Conservation (phyloP, 2,113 vertebrate genomes). For the Alethe castanea region DNA sequence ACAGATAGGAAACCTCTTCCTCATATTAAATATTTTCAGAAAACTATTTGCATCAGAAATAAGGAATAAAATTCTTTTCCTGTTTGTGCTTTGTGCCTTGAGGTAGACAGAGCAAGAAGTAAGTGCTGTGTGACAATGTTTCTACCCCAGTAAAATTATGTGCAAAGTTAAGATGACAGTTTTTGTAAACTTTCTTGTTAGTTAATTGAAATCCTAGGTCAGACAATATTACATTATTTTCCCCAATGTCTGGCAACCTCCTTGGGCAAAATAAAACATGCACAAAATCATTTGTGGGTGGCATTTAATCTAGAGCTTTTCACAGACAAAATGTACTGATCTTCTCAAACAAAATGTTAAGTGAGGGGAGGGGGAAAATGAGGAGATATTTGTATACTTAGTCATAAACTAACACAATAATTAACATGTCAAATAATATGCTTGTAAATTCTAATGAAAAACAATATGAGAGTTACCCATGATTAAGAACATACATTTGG, state of each 20-base stretch:
- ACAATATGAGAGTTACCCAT: neutral
- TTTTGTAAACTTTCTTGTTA: conserved; percentile 47
- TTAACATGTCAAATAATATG: neutral
- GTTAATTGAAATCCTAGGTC: conserved; percentile 51
- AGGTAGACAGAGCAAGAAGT: neutral
- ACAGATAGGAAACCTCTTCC: neutral
- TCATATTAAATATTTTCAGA: neutral
- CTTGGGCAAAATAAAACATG: conserved; percentile 36
- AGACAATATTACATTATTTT: conserved; percentile 40
- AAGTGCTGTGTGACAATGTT: neutral
- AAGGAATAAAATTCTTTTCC: neutral
- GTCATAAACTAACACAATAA: conserved; percentile 1
- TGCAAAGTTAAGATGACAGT: conserved; percentile 17
- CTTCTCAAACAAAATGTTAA: conserved; percentile 13
- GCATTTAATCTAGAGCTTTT: conserved; percentile 56
- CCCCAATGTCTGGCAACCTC: conserved; percentile 23
- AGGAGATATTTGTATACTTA: conserved; percentile 7
- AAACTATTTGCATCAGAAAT: neutral
- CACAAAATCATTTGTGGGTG: conserved; percentile 47
- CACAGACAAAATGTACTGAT: conserved; percentile 48
- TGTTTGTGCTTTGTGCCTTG: neutral
- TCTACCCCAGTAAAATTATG: neutral
- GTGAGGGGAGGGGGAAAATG: neutral
- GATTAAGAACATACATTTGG: neutral
- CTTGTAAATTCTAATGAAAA: neutral